Evolutionary conservation across 2,797 vertebrate genomes (phyloP), one percentile per base, ranked within the genome.

Genomic region (Falco naumanni): DNA sequence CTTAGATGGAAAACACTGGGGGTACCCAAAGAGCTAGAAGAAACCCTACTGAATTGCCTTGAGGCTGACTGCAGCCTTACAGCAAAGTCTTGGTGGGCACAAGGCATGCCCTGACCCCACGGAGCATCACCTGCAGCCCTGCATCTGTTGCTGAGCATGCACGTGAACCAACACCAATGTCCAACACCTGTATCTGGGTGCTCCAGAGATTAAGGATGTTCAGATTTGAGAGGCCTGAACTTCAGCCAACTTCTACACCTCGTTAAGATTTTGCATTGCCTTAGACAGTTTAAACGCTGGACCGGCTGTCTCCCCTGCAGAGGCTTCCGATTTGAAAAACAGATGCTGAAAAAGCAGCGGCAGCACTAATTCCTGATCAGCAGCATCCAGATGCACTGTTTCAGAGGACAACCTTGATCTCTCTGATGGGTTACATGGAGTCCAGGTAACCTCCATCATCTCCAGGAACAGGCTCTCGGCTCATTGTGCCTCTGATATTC

Each of bases 101-200:
- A 24, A 21, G 31, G 18, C 21, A 64, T n/a, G 18, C 1, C 31
- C 19, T 45, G 26, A 54, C 34, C 15, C 18, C 31, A 24, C 0
- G 6, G 24, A 72, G 22, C 41, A 50, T 20, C 28, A 72, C 13
- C 28, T 53, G 77, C 34, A 66, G 50, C 37, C 48, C n/a, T 11
- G 11, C 57, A 41, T 28, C 41, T 54, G 17, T 20, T 20, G 0
- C 16, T 37, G 51, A 77, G 54, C 15, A 3, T 3, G 14, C n/a
- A 45, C 25, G 57, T 39, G n/a, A 82, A 53, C 10, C 0, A 3
- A 20, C 18, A 71, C 3, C 31, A 41, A 1, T 2, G 43, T 11
- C 51, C 59, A 39, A 14, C 31, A 63, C 15, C 60, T 17, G 8
- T 2, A 64, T 15, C 21, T 60, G 65, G 5, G 20, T 60, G 34